Conservation (phyloP, 1,140 invertebrate genomes). For the Microplitis demolitor region DNA sequence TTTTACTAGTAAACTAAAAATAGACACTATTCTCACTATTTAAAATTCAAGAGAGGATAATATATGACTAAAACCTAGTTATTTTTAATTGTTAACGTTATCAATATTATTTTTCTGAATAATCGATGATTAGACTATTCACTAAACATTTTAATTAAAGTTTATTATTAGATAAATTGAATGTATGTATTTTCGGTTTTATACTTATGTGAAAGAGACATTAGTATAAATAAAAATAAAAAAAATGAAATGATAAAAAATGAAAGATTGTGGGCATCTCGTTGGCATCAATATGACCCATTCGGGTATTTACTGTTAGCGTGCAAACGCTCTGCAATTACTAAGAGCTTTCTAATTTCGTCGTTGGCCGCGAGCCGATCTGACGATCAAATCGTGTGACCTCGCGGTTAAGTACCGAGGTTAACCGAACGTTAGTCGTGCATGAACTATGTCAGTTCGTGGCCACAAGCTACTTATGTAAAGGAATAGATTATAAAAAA, state of each 20-base stretch:
- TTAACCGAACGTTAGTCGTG: conserved; percentile 32
- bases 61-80: too few relatives aligned
- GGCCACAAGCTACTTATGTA: conserved; percentile 18
- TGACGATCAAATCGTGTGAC: conserved; percentile 51
- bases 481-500: conserved; percentile 27
- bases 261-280: background rate
- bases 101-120: too few relatives aligned
- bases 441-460: conserved; percentile 25
- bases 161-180: too few relatives aligned
- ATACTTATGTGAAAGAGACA: too few relatives aligned
- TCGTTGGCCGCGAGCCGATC: conserved; percentile 40
- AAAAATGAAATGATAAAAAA: background rate
- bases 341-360: conserved; percentile 49
- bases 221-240: background rate
- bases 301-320: conserved; percentile 47
- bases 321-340: conserved; percentile 52
- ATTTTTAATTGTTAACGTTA: too few relatives aligned
- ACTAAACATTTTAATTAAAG: too few relatives aligned
- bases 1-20: too few relatives aligned
- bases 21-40: too few relatives aligned
- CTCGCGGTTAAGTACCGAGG: conserved; percentile 34
- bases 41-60: too few relatives aligned
- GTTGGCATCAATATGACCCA: conserved; percentile 33
- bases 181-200: too few relatives aligned
- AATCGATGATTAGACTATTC: too few relatives aligned